Conservation (phyloP, 1,140 invertebrate species). For the Proales similis region DNA sequence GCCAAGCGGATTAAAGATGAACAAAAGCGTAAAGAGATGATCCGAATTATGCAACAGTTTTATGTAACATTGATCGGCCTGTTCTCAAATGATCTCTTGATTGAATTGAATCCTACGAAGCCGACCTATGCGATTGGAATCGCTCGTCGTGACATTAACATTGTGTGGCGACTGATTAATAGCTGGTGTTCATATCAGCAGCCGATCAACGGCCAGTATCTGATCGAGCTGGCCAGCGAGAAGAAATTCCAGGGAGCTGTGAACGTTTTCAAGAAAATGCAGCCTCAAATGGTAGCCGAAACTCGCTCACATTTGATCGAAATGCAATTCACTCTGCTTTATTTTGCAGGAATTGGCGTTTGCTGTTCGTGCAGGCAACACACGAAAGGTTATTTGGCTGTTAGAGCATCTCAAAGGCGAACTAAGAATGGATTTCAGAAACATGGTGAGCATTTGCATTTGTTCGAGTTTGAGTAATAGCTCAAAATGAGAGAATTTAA, state of each 20-base stretch:
- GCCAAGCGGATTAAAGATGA: slow-evolving; percentile 1
- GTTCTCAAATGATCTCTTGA: no score
- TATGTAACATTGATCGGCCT: slow-evolving; percentile 20
- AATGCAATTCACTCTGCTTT: background rate
- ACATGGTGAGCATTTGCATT: slow-evolving; percentile 16
- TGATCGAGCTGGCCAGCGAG: slow-evolving; percentile 7
- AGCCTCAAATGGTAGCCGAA: slow-evolving; percentile 7
- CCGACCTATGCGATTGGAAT: slow-evolving; percentile 32
- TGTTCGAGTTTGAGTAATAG: background rate
- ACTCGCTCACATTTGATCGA: no score
- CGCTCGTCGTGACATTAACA: slow-evolving; percentile 3
- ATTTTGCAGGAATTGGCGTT: slow-evolving; percentile 7
- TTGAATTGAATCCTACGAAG: no score
- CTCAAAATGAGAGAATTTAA: background rate
- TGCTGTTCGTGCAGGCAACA: slow-evolving; percentile 19
- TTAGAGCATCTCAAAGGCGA: background rate
- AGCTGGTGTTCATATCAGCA: slow-evolving; percentile 30
- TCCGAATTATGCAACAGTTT: slow-evolving; percentile 30
- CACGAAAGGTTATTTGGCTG: slow-evolving; percentile 9
- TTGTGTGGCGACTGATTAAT: slow-evolving; percentile 14
- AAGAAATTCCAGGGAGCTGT: slow-evolving; percentile 11
- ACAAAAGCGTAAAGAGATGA: slow-evolving; percentile 14
- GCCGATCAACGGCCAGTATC: slow-evolving; percentile 1
- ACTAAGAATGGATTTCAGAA: slow-evolving; percentile 27
- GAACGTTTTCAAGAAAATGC: background rate